Evolutionary conservation across 2,113 vertebrate species (phyloP), one percentile per base, ranked within the genome.

Genomic region (Periophthalmodon schlosseri): DNA sequence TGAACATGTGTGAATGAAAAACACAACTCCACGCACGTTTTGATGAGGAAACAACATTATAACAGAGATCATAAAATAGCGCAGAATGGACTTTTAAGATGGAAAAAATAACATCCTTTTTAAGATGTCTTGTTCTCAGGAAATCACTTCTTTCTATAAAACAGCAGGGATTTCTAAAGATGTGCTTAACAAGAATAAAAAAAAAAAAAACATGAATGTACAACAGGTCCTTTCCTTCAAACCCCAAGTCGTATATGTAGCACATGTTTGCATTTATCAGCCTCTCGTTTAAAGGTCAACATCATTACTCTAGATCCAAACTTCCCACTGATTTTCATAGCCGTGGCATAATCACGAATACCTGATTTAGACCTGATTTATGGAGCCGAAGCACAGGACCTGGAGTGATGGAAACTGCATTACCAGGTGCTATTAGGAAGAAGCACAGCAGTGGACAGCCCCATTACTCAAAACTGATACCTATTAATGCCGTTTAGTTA

Each of bases 261-360:
- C 47, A 44, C 8, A 2, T 64, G 20, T 18, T 58, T 60, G 49
- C 54, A 36, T 58, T 34, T 46, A 67, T 21, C n/a, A 58, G 56
- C 39, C 64, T 64, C 64, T 78, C 24, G 21, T 47, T 82, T 14
- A 79, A 79, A 74, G 68, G 65, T 82, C 74, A 70, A 54, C 47
- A 18, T 67, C 69, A 68, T 74, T 85, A 69, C 39, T 82, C 71
- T 72, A 74, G 74, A 69, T 70, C 56, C 67, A 24, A 57, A 23
- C 70, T 21, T 67, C 68, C 21, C 60, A 60, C 67, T 74, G 70
- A 21, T 60, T 76, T 72, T 60, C n/a, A 54, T 47, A 66, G 24
- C 36, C 20, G 67, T 28, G 52, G 8, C 70, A 44, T 72, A 72
- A 68, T 82, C 54, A 70, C 15, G 23, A 60, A 60, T 7, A 28